Conservation (phyloP, 2,888 invertebrate genomes). For the Apodemia duryi region DNA sequence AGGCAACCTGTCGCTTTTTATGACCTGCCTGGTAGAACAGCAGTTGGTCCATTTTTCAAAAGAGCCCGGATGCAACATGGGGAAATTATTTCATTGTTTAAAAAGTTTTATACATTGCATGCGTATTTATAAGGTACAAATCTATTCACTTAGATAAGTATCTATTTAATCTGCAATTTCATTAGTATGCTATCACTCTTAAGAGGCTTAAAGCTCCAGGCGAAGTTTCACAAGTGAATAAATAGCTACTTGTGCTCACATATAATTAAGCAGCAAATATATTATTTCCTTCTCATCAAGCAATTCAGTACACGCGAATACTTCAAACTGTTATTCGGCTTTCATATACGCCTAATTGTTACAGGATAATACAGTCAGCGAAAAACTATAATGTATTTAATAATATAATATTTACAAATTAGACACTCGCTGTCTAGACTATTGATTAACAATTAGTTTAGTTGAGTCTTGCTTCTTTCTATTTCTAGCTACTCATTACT, state of each 20-base stretch:
- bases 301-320: slow-evolving; percentile 45
- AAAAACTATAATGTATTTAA: background rate
- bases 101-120: too few species aligned
- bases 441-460: too few species aligned
- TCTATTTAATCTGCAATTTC: background rate
- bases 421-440: too few species aligned
- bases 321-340: background rate
- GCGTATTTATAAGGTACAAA: too few species aligned
- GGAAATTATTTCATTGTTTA: too few species aligned
- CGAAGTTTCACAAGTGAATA: slow-evolving; percentile 20
- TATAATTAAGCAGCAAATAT: slow-evolving; percentile 51
- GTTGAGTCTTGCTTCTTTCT: too few species aligned
- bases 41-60: too few species aligned
- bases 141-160: background rate
- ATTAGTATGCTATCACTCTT: background rate
- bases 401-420: too few species aligned
- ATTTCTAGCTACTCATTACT: too few species aligned
- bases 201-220: background rate
- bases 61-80: too few species aligned
- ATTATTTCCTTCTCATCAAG: slow-evolving; percentile 47
- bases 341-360: background rate
- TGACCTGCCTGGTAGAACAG: too few species aligned
- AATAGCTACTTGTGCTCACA: slow-evolving; percentile 31
- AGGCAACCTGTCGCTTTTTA: too few species aligned
- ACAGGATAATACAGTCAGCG: background rate